phyloP scores from a whole-genome alignment of 2,797 vertebrate species.

The Streptopelia turtur region DNA sequence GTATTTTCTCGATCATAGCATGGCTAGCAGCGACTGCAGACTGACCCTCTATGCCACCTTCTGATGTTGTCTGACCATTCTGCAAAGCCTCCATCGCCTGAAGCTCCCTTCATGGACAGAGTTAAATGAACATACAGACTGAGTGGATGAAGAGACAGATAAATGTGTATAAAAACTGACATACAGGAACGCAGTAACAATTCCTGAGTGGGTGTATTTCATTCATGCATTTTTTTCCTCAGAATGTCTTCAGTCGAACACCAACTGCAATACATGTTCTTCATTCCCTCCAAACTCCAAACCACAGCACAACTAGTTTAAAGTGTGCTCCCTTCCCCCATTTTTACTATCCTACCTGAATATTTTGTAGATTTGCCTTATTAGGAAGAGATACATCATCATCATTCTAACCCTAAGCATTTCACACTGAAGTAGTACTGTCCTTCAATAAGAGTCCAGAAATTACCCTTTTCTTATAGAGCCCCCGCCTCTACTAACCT shows the following conservation, averaged over 20 bases:
- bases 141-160: conserved; percentile 17
- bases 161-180: neutral
- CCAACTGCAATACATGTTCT: neutral
- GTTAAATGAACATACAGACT: conserved; percentile 41
- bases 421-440: neutral
- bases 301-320: neutral
- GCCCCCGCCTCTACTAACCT: conserved; percentile 78
- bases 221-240: neutral
- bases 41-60: conserved; percentile 91
- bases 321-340: neutral
- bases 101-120: conserved; percentile 85
- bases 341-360: neutral
- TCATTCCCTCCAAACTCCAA: neutral
- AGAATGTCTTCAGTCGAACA: neutral
- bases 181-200: neutral
- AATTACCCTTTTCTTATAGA: neutral
- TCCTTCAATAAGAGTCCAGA: neutral
- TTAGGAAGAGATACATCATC: neutral
- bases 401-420: neutral
- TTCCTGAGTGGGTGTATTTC: neutral
- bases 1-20: conserved; percentile 96
- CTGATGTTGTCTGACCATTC: conserved; percentile 86
- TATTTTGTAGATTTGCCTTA: neutral
- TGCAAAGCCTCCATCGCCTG: conserved; percentile 95
- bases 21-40: conserved; percentile 95